Conservation (phyloP, 2,888 invertebrate genomes). For the Aleiodes leptofemur region DNA sequence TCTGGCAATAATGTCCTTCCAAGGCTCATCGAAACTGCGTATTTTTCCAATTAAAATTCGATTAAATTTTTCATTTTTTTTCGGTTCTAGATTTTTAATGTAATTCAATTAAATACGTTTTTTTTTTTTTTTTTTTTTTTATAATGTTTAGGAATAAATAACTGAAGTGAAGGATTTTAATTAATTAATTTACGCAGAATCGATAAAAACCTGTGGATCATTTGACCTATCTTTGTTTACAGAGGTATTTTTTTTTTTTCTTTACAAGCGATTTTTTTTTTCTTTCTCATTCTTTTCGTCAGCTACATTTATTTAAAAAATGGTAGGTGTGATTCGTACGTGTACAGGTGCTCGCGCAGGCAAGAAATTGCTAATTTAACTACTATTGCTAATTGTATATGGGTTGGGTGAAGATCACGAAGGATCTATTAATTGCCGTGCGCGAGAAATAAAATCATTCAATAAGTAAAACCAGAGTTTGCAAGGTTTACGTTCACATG, state of each 20-base stretch:
- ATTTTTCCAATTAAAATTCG: slow-evolving; percentile 18
- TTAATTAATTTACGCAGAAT: slow-evolving; percentile 40
- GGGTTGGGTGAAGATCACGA: slow-evolving; percentile 2
- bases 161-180: not conserved
- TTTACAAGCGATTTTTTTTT: slow-evolving; percentile 39
- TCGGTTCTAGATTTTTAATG: not conserved
- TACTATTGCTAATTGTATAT: slow-evolving; percentile 26
- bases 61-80: slow-evolving; percentile 34
- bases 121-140: not conserved
- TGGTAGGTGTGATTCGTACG: slow-evolving; percentile 40
- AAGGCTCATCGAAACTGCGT: slow-evolving; percentile 60
- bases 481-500: slow-evolving; percentile 20
- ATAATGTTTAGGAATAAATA: not conserved
- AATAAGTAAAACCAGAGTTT: not conserved
- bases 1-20: slow-evolving; percentile 70
- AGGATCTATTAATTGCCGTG: slow-evolving; percentile 24
- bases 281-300: slow-evolving; percentile 22
- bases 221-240: slow-evolving; percentile 51
- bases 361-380: slow-evolving; percentile 26
- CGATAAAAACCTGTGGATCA: slow-evolving; percentile 51
- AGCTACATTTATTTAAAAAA: slow-evolving; percentile 17
- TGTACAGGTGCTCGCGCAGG: slow-evolving; percentile 45
- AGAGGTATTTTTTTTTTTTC: slow-evolving; percentile 47
- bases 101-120: not conserved
- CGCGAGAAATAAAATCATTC: slow-evolving; percentile 13